phyloP scores from a whole-genome alignment of 2,888 invertebrate species.

The Agrilus biguttatus region DNA sequence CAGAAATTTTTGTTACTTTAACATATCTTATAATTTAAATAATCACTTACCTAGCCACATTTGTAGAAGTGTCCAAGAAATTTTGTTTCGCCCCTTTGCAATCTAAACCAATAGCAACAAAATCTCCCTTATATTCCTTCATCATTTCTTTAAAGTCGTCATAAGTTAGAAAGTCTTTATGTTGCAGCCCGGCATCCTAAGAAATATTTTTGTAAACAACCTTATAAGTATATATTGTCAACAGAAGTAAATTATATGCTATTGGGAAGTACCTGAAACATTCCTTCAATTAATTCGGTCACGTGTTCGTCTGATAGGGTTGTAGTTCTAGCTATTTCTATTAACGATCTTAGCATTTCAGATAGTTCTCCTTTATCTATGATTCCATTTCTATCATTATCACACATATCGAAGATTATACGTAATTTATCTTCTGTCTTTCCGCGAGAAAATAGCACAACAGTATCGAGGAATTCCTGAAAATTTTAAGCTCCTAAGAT shows the following conservation, averaged over 20 bases:
- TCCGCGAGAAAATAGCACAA: constrained; percentile 80
- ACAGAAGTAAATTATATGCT: neutral
- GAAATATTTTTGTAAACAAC: constrained; percentile 10
- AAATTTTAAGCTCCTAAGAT: too few species aligned
- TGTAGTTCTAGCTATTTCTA: constrained; percentile 85
- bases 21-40: neutral
- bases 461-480: constrained; percentile 85
- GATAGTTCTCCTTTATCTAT: constrained; percentile 88
- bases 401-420: constrained; percentile 96
- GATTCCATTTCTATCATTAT: constrained; percentile 84
- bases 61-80: constrained; percentile 86
- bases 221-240: too few species aligned
- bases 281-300: constrained; percentile 83
- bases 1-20: constrained; percentile 3
- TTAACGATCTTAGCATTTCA: constrained; percentile 83
- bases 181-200: constrained; percentile 76
- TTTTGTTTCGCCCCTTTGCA: constrained; percentile 93
- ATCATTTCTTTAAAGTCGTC: constrained; percentile 90
- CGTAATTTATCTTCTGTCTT: constrained; percentile 86
- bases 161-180: constrained; percentile 81
- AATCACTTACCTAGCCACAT: constrained; percentile 54
- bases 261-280: constrained; percentile 57
- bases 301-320: constrained; percentile 82
- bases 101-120: constrained; percentile 85
- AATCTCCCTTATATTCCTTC: constrained; percentile 92